phyloP scores from a whole-genome alignment of 2,888 invertebrate genomes.

The Caenorhabditis drosophilae region DNA sequence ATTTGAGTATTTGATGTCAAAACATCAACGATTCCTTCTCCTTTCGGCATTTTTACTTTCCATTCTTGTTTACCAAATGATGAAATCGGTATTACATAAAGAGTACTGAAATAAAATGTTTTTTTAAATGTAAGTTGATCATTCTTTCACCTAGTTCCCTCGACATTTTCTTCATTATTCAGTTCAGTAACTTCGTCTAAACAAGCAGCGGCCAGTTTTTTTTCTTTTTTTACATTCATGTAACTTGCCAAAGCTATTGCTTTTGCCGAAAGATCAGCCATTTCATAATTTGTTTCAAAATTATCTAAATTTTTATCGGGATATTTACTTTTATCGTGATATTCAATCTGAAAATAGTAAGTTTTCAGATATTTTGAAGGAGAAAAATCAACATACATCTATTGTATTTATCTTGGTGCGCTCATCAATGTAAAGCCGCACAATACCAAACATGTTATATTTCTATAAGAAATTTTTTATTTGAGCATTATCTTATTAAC shows the following conservation, averaged over 20 bases:
- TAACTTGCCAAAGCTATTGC: constrained; percentile 75
- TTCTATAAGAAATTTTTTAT: constrained; percentile 73
- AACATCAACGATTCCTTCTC: constrained; percentile 78
- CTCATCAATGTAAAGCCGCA: constrained; percentile 80
- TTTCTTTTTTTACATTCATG: constrained; percentile 30
- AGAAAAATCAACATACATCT: constrained; percentile 73
- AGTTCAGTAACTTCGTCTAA: constrained; percentile 18
- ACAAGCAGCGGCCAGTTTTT: constrained; percentile 21
- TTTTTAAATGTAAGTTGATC: background rate
- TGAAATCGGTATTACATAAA: constrained; percentile 25
- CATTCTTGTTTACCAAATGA: constrained; percentile 36
- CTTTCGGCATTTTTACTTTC: constrained; percentile 65
- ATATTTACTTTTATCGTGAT: constrained; percentile 87
- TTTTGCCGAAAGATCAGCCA: constrained; percentile 84
- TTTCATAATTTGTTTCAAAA: constrained; percentile 80
- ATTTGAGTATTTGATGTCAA: constrained; percentile 77
- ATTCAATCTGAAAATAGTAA: constrained; percentile 76
- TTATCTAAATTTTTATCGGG: constrained; percentile 89
- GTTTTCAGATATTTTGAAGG: background rate
- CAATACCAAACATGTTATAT: constrained; percentile 92
- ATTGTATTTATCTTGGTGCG: constrained; percentile 79
- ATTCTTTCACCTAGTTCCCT: constrained; percentile 11
- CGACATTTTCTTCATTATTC: background rate
- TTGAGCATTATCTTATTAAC: background rate
- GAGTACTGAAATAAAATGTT: constrained; percentile 4